Conservation (phyloP, 2,888 invertebrate genomes). For the Platycheirus rosarum region DNA sequence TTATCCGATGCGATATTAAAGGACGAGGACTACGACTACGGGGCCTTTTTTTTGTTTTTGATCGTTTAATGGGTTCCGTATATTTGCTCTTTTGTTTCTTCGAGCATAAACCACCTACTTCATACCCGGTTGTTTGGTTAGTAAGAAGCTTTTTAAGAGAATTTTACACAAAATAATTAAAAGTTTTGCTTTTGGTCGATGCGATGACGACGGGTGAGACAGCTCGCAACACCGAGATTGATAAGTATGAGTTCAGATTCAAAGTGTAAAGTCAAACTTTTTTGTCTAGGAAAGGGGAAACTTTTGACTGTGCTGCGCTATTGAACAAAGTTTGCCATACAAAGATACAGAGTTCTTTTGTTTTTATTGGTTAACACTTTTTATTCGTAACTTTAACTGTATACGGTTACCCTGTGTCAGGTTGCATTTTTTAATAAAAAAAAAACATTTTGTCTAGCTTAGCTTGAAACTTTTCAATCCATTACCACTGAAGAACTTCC, state of each 20-base stretch:
- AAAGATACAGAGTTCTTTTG: background rate
- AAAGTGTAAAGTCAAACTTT: constrained; percentile 63
- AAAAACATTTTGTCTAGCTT: background rate
- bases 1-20: constrained; percentile 39
- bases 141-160: constrained; percentile 69
- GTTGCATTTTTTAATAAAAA: too few species aligned
- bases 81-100: constrained; percentile 57
- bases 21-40: background rate
- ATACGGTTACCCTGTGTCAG: too few species aligned
- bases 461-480: background rate
- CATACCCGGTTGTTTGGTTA: constrained; percentile 63
- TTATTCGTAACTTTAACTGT: too few species aligned
- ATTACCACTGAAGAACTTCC: background rate
- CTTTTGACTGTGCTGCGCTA: constrained; percentile 42
- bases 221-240: constrained; percentile 57
- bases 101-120: constrained; percentile 54
- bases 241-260: constrained; percentile 63
- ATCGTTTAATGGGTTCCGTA: constrained; percentile 45
- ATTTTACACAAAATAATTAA: constrained; percentile 72
- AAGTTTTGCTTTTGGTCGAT: constrained; percentile 59
- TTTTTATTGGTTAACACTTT: background rate
- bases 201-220: constrained; percentile 12
- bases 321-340: constrained; percentile 50
- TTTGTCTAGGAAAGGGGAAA: constrained; percentile 57
- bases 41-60: too few species aligned